Base-by-base conservation (phyloP, 92 coral and sea anemone genomes). In the Micromussa lordhowensis region DNA sequence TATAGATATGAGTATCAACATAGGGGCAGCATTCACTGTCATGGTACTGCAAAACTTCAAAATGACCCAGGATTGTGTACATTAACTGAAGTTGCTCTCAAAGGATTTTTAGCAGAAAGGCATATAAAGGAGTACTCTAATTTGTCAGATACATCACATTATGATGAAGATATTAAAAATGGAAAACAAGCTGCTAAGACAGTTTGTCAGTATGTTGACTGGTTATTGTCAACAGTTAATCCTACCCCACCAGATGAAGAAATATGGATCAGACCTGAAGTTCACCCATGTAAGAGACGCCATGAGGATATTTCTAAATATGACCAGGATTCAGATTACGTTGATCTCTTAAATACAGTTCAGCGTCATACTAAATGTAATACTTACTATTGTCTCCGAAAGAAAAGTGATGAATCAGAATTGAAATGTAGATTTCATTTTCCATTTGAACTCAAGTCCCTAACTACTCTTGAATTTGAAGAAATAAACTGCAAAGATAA, bases 1-100 rank as follows among this genome's bases (percentile, higher is more conserved):
- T 94, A 72, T 78, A 88, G 97, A 80, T 94, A 77, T 94, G 97
- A 94, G 88, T 94, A 94, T 70, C 97, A 92, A 88, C 91, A 80
- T 31, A 89, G 95, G 90, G 96, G 96, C 78, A 94, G 96, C 83
- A 94, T 94, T 78, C 94, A 94, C 82, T 94, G 96, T 66, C 94
- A 91, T 90, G 96, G 93, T 34, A 92, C 90, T 79, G 96, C 96
- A 40, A 93, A 95, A 83, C 88, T 91, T 5, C 85, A 85, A 30
- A 92, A 94, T 87, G 94, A 94, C 91, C 95, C 95, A 69, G 97
- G 90, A 58, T 77, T 85, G 80, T 82, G 85, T 82, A 34, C 87
- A 59, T 79, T 91, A 71, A 86, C 91, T 81, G 88, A 87, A 12
- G 87, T 82, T 59, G 91, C 93, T 77, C 87, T 91, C 61, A 91